Evolutionary conservation across 2,797 vertebrate genomes (phyloP).

Genomic region (Siniperca scherzeri): DNA sequence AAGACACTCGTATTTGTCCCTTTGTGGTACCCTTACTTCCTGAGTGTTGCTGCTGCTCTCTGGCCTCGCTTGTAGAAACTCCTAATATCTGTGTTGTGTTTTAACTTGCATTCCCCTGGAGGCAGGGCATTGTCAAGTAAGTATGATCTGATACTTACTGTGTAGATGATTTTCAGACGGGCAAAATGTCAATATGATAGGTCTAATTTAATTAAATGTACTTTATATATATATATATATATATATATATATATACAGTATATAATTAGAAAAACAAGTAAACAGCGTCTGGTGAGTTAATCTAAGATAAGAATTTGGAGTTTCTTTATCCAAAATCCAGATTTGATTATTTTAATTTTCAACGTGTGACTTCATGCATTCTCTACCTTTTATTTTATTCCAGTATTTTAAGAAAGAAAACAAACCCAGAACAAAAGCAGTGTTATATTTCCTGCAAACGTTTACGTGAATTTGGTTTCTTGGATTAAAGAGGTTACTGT

Average conservation of each 20-base stretch:
- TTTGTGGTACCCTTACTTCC: slow-evolving; percentile 42
- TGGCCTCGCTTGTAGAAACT: slow-evolving; percentile 79
- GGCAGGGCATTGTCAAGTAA: slow-evolving; percentile 99
- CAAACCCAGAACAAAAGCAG: neutral
- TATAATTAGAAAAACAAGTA: neutral
- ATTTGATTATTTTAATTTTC: neutral
- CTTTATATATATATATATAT: neutral
- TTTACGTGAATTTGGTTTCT: neutral
- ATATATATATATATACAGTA: too few relatives aligned
- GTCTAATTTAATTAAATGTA: neutral
- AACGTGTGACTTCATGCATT: neutral
- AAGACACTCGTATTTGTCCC: slow-evolving; percentile 26
- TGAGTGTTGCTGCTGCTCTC: slow-evolving; percentile 47
- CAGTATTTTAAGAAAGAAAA: neutral
- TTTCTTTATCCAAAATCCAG: neutral
- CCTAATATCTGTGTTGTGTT: slow-evolving; percentile 94
- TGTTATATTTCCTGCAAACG: neutral
- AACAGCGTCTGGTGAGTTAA: too few relatives aligned
- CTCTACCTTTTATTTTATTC: neutral
- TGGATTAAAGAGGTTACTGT: neutral
- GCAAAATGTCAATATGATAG: neutral
- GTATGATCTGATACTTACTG: slow-evolving; percentile 79
- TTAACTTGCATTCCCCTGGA: slow-evolving; percentile 97
- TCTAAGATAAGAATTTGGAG: neutral
- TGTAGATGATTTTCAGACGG: neutral